A percentile compares a stretch with the other conserved stretches of the same genome.
These are phyloP conservation scores for Struthidea cinerea DNA, from an alignment of 2,113 vertebrate genomes.

Conservation along the genomic window DNA sequence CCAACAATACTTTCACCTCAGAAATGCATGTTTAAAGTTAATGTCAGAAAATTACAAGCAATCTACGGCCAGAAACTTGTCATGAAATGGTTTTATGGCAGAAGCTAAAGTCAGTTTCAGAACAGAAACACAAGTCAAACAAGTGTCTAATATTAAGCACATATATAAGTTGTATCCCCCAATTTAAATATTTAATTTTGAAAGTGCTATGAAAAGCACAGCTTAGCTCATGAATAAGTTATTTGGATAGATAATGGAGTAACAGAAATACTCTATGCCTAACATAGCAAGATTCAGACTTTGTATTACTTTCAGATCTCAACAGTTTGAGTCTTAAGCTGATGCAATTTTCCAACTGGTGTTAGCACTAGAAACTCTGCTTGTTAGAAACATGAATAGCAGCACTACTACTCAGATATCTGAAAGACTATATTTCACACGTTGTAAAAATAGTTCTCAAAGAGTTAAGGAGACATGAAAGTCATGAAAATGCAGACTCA, in stretches of 20 bases:
- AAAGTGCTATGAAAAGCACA: not conserved
- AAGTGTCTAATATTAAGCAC: not conserved
- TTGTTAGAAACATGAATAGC: not conserved
- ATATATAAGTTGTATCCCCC: not conserved
- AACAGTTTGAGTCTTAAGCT: not conserved
- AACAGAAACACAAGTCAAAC: not conserved
- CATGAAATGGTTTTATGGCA: not conserved
- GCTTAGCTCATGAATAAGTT: not conserved
- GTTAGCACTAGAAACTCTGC: not conserved
- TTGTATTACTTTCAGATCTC: not conserved
- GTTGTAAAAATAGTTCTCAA: not conserved
- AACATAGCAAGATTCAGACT: not conserved
- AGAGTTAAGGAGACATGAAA: not conserved
- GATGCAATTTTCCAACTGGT: not conserved
- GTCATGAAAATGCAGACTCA: not conserved
- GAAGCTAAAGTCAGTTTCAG: not conserved
- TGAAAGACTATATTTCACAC: not conserved
- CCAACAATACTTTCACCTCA: not conserved
- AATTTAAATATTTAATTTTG: not conserved
- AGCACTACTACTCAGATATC: not conserved
- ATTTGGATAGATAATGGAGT: not conserved
- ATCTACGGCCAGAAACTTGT: not conserved
- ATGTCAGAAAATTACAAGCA: not conserved
- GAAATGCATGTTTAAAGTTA: not conserved
- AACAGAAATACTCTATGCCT: not conserved